These are phyloP conservation scores for Oncorhynchus tshawytscha DNA, from an alignment of 2,113 vertebrate genomes.

Conservation along the genomic window DNA sequence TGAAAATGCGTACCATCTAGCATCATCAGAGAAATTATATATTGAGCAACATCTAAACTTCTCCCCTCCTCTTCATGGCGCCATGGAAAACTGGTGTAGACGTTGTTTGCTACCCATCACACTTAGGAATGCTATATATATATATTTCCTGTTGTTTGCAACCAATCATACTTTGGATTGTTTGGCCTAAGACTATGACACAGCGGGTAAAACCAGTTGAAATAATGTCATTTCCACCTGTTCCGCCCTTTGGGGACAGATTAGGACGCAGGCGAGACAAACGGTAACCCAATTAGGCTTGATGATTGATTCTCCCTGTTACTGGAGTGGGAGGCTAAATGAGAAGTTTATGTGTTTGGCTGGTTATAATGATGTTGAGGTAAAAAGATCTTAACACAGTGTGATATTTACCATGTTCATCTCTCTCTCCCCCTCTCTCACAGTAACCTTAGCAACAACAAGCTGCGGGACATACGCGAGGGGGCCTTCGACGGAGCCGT, in stretches of 20 bases:
- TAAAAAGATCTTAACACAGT: background rate
- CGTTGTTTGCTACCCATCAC: no score
- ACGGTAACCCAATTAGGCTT: background rate
- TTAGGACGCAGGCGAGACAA: background rate
- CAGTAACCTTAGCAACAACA: slow-evolving; percentile 96
- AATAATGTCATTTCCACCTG: no score
- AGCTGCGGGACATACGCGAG: slow-evolving; percentile 91
- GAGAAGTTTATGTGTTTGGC: background rate
- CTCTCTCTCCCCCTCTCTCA: background rate
- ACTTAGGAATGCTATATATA: no score
- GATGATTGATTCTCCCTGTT: background rate
- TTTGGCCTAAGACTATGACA: background rate
- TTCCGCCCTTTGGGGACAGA: no score
- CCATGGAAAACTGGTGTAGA: slow-evolving; percentile 2
- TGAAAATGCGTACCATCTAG: slow-evolving; percentile 51
- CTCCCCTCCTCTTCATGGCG: background rate
- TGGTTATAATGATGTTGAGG: background rate
- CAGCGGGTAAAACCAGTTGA: background rate
- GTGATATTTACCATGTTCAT: background rate
- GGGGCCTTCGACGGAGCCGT: slow-evolving; percentile 85
- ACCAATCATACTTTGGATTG: background rate
- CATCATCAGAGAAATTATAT: slow-evolving; percentile 30
- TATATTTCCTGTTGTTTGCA: no score
- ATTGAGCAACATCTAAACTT: slow-evolving; percentile 22
- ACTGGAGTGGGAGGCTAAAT: background rate